Evolutionary conservation across 1,140 invertebrate genomes (phyloP).

Genomic region (Nixonia krombeini): DNA sequence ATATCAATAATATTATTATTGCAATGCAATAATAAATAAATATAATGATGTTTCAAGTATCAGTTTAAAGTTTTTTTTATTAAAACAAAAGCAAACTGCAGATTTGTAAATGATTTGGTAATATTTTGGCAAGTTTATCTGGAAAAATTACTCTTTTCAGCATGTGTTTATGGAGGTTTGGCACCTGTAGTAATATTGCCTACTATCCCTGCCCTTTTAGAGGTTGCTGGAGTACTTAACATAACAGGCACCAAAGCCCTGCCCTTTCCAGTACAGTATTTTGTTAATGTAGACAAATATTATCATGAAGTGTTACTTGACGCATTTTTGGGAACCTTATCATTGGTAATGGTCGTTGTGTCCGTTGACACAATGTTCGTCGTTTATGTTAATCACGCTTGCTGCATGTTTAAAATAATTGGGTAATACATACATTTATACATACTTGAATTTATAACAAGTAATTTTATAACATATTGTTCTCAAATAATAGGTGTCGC

Average conservation of each 20-base stretch:
- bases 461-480: background rate
- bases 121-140: slow-evolving; percentile 5
- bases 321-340: slow-evolving; percentile 23
- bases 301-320: slow-evolving; percentile 31
- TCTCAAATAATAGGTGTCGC: background rate
- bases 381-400: slow-evolving; percentile 24
- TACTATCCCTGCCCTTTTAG: slow-evolving; percentile 30
- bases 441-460: background rate
- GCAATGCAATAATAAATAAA: too few species aligned
- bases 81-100: too few species aligned
- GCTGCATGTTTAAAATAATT: slow-evolving; percentile 32
- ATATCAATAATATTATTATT: slow-evolving; percentile 4
- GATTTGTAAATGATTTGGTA: background rate
- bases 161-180: slow-evolving; percentile 27
- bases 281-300: slow-evolving; percentile 35
- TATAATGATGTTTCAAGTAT: too few species aligned
- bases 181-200: slow-evolving; percentile 23
- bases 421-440: slow-evolving; percentile 10
- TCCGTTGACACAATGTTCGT: slow-evolving; percentile 27
- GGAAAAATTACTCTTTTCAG: background rate
- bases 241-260: slow-evolving; percentile 23
- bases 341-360: slow-evolving; percentile 24
- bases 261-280: slow-evolving; percentile 38
- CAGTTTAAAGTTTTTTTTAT: too few species aligned
- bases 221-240: slow-evolving; percentile 18